These are phyloP conservation scores for Bibio marci DNA, from an alignment of 2,888 invertebrate genomes.

Conservation along the genomic window DNA sequence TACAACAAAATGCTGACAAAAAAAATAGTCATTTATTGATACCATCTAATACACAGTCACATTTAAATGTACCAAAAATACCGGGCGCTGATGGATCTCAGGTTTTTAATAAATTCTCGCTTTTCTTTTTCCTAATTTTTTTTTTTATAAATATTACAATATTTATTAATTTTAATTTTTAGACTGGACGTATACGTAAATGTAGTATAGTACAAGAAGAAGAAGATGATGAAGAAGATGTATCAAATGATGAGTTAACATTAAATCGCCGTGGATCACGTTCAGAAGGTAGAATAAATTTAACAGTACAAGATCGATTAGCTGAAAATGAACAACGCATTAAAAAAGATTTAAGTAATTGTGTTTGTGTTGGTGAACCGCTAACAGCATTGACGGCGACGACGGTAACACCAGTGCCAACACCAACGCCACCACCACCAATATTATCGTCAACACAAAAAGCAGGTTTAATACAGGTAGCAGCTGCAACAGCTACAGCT, in stretches of 20 bases:
- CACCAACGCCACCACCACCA: conserved; percentile 6
- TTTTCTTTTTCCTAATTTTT: background rate
- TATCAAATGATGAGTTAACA: conserved; percentile 37
- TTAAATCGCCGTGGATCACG: conserved; percentile 54
- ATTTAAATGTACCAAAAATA: conserved; percentile 43
- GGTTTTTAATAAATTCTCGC: conserved; percentile 25
- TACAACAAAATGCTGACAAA: background rate
- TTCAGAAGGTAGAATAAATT: conserved; percentile 62
- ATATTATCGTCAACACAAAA: conserved; percentile 7
- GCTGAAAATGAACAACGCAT: conserved; percentile 39
- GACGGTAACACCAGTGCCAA: conserved; percentile 14
- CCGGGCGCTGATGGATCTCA: conserved; percentile 46
- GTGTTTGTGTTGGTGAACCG: too few relatives aligned
- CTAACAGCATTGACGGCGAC: conserved; percentile 16
- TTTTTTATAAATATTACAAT: too few relatives aligned
- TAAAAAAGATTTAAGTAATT: conserved; percentile 41
- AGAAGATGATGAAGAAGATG: conserved; percentile 63
- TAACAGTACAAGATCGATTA: conserved; percentile 44
- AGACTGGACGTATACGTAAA: conserved; percentile 52
- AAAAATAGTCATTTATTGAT: conserved; percentile 1
- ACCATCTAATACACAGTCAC: conserved; percentile 2
- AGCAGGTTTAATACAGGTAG: conserved; percentile 2
- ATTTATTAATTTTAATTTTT: conserved; percentile 4
- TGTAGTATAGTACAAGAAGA: conserved; percentile 88
- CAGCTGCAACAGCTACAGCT: conserved; percentile 8